Evolutionary conservation across 2,888 invertebrate genomes (phyloP), one percentile per base, ranked within the genome.

Genomic region (Dryococelus australis): DNA sequence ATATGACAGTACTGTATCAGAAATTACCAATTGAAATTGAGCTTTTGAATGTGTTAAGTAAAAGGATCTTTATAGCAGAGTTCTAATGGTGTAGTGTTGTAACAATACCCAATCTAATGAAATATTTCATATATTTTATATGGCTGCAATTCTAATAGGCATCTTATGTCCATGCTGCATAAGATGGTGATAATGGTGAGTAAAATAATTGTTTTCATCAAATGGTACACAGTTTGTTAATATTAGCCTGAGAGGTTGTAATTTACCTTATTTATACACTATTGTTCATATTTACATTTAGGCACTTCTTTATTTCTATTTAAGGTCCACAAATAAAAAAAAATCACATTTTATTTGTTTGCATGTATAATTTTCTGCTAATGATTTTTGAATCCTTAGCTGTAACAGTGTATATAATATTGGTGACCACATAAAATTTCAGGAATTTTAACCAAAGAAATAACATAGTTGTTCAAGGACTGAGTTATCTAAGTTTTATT

Each of bases 121-220:
- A 20, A 79, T 78, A 78, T 85, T 43, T 85, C 6, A 2, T 26
- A 24, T 26, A 20, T 65, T 85, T 85, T 28, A 13, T 28, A 43
- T 83, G 43, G 8, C 26, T 3, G 13, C 80, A 80, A 20, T 26
- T 80, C 12, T n/a, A 84, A 84, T 16, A n/a, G 26, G 47, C 35
- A 84, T 85, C 10, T 85, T 47, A 24, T 47, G 47, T 43, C 27
- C 27, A 43, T 85, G 27, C 53, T 43, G 85, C 85, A 16, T 20
- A 43, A 85, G 85, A 85, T 88, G 43, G 35, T 84, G 85, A 65
- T 13, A 85, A 79, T 81, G 27, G 86, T 84, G 26, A 86, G 79
- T 85, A 20, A 24, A 20, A 16, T 26, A 16, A 20, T 43, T 43
- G 13, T 20, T 26, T 85, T 78, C 65, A 35, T 35, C 35, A 35